These are phyloP conservation scores for Amblyopsis rosae DNA, from an alignment of 2,113 vertebrate genomes.

Conservation along the genomic window DNA sequence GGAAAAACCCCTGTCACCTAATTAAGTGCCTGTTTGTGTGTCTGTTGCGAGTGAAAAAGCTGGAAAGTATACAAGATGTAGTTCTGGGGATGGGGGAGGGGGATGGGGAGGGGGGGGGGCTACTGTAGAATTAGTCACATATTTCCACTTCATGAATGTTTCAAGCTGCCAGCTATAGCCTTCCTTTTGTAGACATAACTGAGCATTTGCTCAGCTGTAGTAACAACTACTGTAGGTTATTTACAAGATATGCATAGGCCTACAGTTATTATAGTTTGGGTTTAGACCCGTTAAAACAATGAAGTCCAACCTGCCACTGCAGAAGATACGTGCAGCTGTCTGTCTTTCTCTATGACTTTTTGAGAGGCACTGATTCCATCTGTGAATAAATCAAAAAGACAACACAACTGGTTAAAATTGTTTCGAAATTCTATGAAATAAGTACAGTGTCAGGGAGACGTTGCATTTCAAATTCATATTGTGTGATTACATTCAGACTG, in stretches of 20 bases:
- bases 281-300: no score
- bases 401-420: background rate
- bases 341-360: conserved; percentile 53
- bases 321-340: conserved; percentile 33
- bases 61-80: conserved; percentile 36
- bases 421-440: background rate
- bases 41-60: conserved; percentile 25
- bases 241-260: no score
- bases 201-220: no score
- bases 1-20: conserved; percentile 64
- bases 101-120: background rate
- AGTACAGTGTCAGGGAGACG: background rate
- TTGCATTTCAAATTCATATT: no score
- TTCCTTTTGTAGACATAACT: no score
- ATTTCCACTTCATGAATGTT: conserved; percentile 51
- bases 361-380: conserved; percentile 66
- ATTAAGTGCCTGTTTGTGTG: conserved; percentile 26
- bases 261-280: no score
- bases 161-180: conserved; percentile 18
- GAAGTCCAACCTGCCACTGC: conserved; percentile 50
- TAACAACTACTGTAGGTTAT: no score
- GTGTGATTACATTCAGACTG: no score
- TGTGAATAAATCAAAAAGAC: conserved; percentile 47
- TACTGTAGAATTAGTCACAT: conserved; percentile 34
- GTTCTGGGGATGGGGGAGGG: background rate